Evolutionary conservation across 2,113 vertebrate species (phyloP).

Genomic region (Urocitellus parryii): DNA sequence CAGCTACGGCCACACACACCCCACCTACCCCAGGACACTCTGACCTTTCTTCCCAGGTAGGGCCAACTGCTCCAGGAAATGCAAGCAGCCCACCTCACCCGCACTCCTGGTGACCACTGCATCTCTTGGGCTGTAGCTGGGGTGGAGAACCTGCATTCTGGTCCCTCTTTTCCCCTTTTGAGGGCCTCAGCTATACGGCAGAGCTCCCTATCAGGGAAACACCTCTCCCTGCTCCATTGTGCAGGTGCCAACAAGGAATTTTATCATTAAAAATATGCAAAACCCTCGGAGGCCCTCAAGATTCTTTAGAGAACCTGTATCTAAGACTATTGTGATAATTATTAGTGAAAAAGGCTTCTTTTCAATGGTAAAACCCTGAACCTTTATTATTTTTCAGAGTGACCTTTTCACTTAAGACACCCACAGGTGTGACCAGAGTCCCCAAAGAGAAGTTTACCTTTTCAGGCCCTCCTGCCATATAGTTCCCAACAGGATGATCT

Average conservation of each 20-base stretch:
- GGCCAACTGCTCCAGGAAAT: not conserved
- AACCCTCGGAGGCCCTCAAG: not conserved
- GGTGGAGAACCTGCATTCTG: not conserved
- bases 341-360: not conserved
- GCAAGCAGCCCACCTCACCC: rapidly evolving
- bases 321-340: not conserved
- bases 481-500: not conserved
- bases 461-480: not conserved
- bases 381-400: not conserved
- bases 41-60: not conserved
- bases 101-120: rapidly evolving
- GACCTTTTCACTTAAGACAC: not conserved
- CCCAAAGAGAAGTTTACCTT: not conserved
- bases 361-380: not conserved
- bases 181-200: not conserved
- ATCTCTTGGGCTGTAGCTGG: not conserved
- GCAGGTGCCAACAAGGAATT: not conserved
- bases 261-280: not conserved
- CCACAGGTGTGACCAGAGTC: not conserved
- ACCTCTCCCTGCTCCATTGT: not conserved
- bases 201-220: not conserved
- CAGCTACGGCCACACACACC: rapidly evolving
- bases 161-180: no score
- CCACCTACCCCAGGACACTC: not conserved
- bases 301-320: not conserved